phyloP scores from a whole-genome alignment of 1,140 invertebrate species.

The Bombyx mandarina region DNA sequence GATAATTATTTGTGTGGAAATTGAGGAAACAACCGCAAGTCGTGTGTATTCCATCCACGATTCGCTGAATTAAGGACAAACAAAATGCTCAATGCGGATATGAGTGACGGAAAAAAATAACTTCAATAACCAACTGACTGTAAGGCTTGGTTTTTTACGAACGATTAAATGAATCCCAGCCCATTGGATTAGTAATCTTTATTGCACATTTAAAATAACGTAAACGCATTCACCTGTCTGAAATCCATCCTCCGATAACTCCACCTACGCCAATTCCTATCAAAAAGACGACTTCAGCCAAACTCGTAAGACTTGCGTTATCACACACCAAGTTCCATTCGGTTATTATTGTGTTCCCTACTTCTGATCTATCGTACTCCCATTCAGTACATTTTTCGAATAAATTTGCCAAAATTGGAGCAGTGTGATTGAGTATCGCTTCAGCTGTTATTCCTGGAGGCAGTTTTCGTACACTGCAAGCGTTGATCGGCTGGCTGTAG shows the following conservation, averaged over 20 bases:
- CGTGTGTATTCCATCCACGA: not conserved
- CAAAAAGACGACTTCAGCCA: slow-evolving; percentile 80
- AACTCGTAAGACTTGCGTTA: slow-evolving; percentile 73
- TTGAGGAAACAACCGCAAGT: slow-evolving; percentile 1
- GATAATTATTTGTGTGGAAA: slow-evolving; percentile 2
- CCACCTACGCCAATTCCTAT: slow-evolving; percentile 79
- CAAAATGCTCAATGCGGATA: no score
- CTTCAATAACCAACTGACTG: no score
- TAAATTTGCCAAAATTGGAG: slow-evolving; percentile 28
- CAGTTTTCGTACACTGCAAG: slow-evolving; percentile 57
- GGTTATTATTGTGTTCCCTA: slow-evolving; percentile 75
- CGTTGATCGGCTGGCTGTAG: slow-evolving; percentile 70
- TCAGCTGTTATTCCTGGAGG: slow-evolving; percentile 35
- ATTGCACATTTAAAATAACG: no score
- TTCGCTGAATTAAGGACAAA: not conserved
- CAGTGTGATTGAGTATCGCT: slow-evolving; percentile 49
- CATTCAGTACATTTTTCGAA: slow-evolving; percentile 74
- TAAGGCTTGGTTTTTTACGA: no score
- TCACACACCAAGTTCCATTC: slow-evolving; percentile 80
- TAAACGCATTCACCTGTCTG: slow-evolving; percentile 70
- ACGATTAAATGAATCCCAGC: no score
- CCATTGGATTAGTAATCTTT: no score
- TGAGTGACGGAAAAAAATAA: no score
- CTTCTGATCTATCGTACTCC: slow-evolving; percentile 76
- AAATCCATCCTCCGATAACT: slow-evolving; percentile 78